These are phyloP conservation scores for Ariopsis seemanni DNA, from an alignment of 2,113 vertebrate species.

Conservation along the genomic window DNA sequence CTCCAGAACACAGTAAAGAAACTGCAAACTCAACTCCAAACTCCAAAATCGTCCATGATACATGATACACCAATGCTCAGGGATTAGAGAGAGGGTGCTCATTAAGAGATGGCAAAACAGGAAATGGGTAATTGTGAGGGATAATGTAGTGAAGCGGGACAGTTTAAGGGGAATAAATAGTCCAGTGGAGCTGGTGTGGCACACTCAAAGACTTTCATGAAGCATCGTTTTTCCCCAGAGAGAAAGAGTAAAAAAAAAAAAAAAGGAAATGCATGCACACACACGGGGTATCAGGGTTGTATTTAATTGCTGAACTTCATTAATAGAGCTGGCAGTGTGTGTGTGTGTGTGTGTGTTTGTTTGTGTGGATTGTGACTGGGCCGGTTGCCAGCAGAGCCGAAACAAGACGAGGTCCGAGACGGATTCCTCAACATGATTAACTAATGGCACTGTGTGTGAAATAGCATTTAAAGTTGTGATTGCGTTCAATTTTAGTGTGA, in stretches of 20 bases:
- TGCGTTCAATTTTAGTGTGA: background rate
- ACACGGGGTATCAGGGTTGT: slow-evolving; percentile 31
- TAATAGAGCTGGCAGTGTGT: slow-evolving; percentile 47
- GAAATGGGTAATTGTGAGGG: background rate
- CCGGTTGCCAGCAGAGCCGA: slow-evolving; percentile 16
- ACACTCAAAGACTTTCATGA: background rate
- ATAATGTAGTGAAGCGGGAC: background rate
- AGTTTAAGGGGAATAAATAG: background rate
- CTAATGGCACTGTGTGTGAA: slow-evolving; percentile 27
- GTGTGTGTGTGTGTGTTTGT: slow-evolving; percentile 6
- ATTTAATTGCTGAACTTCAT: slow-evolving; percentile 54
- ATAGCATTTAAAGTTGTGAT: background rate
- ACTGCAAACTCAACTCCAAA: slow-evolving; percentile 30
- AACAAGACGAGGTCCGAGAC: slow-evolving; percentile 45
- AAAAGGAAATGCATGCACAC: slow-evolving; percentile 1
- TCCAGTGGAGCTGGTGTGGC: background rate
- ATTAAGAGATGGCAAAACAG: slow-evolving; percentile 14
- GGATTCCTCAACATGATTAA: slow-evolving; percentile 46
- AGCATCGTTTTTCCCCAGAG: background rate
- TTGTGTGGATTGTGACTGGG: slow-evolving; percentile 33
- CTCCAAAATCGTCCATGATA: slow-evolving; percentile 17
- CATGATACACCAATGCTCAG: background rate
- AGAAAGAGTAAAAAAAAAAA: background rate
- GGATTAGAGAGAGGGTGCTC: background rate
- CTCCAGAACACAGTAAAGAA: background rate